Conservation (phyloP, 2,113 vertebrate species). For the Tyrannus savana region DNA sequence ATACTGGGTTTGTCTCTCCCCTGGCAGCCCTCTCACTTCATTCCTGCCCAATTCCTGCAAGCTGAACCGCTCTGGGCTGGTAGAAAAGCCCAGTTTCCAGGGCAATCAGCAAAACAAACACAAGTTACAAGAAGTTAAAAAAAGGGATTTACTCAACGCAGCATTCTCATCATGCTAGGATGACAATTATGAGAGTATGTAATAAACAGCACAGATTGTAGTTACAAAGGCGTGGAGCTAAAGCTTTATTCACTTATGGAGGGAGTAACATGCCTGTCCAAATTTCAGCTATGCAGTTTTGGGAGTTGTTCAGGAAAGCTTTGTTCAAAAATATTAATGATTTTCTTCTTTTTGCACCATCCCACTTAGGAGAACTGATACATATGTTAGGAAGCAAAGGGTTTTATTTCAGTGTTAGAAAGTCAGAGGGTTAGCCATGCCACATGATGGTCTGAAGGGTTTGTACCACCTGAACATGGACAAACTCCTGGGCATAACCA, state of each 20-base stretch:
- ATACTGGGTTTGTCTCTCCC: not conserved
- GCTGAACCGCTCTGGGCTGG: not conserved
- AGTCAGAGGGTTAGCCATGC: not conserved
- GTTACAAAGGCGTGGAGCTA: not conserved
- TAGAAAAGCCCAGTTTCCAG: not conserved
- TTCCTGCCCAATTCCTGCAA: not conserved
- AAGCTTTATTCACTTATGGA: not conserved
- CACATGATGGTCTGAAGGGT: not conserved
- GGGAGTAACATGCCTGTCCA: not conserved
- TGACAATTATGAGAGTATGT: not conserved
- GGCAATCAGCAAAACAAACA: not conserved
- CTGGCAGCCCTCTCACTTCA: not conserved
- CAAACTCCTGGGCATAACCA: fast-evolving
- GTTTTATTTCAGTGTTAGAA: not conserved
- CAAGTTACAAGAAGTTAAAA: not conserved
- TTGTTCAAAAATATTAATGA: not conserved
- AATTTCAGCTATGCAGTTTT: not conserved
- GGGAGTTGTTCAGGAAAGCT: not conserved
- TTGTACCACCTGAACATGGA: not conserved
- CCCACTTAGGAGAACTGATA: not conserved
- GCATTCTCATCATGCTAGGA: not conserved
- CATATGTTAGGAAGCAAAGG: not conserved
- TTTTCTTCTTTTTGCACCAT: not conserved
- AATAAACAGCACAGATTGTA: not conserved
- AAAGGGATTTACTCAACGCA: not conserved